phyloP scores from a whole-genome alignment of 2,797 vertebrate species.

The Tenualosa thibaudeaui region DNA sequence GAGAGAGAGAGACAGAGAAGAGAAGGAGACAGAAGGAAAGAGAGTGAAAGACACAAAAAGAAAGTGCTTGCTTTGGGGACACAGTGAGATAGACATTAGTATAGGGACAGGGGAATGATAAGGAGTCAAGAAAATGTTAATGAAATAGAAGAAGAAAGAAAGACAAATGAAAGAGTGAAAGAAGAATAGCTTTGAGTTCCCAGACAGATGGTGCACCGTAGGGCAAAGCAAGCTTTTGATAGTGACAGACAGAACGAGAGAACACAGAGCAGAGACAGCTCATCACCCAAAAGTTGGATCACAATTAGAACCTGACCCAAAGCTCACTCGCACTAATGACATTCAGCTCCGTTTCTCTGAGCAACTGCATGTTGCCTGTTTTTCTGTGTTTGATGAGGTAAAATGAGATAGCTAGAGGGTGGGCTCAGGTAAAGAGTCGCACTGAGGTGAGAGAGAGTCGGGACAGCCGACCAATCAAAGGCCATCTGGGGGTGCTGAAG shows the following conservation, averaged over 20 bases:
- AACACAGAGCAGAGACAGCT: not conserved
- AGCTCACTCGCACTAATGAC: slow-evolving; percentile 25
- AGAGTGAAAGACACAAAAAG: not conserved
- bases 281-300: slow-evolving; percentile 17
- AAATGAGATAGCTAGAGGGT: slow-evolving; percentile 29
- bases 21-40: not conserved
- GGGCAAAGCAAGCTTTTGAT: slow-evolving; percentile 23
- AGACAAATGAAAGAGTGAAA: not conserved
- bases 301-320: slow-evolving; percentile 33
- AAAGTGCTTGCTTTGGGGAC: not conserved
- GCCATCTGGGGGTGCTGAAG: not conserved
- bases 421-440: not conserved
- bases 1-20: not conserved
- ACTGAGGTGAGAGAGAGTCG: slow-evolving; percentile 13
- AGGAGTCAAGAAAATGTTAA: not conserved
- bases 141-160: not conserved
- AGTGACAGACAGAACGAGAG: not conserved
- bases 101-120: not conserved
- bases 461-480: slow-evolving; percentile 30
- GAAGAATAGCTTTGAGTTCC: not conserved
- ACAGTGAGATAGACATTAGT: not conserved
- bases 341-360: not conserved
- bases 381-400: slow-evolving; percentile 34
- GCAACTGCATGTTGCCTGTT: slow-evolving; percentile 20
- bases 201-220: not conserved